These are phyloP conservation scores for Uloborus diversus DNA, from an alignment of 1,140 invertebrate genomes.

Conservation along the genomic window DNA sequence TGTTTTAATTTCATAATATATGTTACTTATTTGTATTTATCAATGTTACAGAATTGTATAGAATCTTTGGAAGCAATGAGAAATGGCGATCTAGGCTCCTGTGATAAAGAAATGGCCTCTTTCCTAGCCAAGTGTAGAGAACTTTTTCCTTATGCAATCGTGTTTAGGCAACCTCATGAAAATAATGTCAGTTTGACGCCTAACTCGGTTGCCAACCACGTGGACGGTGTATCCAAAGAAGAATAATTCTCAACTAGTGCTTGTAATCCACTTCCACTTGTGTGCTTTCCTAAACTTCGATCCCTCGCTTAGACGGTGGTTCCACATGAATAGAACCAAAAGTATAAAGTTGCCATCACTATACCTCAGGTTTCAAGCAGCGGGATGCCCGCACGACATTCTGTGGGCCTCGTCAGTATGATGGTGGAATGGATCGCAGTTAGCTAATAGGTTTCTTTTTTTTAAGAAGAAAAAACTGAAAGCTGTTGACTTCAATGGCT, in stretches of 20 bases:
- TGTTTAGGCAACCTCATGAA: slow-evolving; percentile 61
- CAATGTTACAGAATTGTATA: slow-evolving; percentile 77
- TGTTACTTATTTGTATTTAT: no score
- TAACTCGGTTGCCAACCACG: slow-evolving; percentile 56
- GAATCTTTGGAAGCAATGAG: slow-evolving; percentile 79
- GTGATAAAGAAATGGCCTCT: slow-evolving; percentile 73
- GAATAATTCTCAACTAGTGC: slow-evolving; percentile 40
- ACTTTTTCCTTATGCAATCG: slow-evolving; percentile 72
- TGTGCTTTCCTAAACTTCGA: slow-evolving; percentile 12
- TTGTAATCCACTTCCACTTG: slow-evolving; percentile 14
- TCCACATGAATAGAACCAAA: slow-evolving; percentile 4
- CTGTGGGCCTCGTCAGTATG: slow-evolving; percentile 1
- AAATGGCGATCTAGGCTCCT: slow-evolving; percentile 80
- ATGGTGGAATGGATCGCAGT: slow-evolving; percentile 31
- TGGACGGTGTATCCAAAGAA: slow-evolving; percentile 56
- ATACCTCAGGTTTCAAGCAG: not conserved
- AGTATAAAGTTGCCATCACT: not conserved
- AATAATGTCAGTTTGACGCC: slow-evolving; percentile 23
- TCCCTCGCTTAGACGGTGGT: no score
- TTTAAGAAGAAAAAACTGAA: slow-evolving; percentile 35
- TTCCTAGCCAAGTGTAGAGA: slow-evolving; percentile 77
- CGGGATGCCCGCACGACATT: not conserved
- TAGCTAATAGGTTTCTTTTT: slow-evolving; percentile 52
- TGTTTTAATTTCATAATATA: no score
- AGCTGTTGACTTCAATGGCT: slow-evolving; percentile 22